A percentile compares a stretch with the other conserved stretches of the same genome.
These are phyloP conservation scores for Melanostoma mellinum DNA, from an alignment of 2,888 invertebrate genomes.

Conservation along the genomic window DNA sequence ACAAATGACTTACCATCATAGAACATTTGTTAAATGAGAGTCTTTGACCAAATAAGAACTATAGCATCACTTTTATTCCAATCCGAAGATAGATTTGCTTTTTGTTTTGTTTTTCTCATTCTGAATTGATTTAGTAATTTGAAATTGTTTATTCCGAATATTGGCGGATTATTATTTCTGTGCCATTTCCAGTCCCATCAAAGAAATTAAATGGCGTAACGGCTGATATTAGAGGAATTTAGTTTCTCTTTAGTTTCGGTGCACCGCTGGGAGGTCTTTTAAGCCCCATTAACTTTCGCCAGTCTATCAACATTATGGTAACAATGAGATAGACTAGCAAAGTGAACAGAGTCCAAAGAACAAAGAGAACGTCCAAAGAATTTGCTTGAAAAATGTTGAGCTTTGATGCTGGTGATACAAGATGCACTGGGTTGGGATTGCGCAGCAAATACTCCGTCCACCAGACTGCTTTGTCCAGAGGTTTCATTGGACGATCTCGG, in stretches of 20 bases:
- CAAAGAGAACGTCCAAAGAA: constrained; percentile 79
- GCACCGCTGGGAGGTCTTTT: background rate
- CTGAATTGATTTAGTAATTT: background rate
- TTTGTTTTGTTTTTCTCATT: constrained; percentile 18
- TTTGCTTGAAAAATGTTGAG: constrained; percentile 82
- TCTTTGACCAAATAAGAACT: constrained; percentile 8
- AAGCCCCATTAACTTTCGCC: constrained; percentile 16
- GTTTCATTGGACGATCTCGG: constrained; percentile 83
- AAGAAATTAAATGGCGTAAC: constrained; percentile 39
- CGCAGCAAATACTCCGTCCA: constrained; percentile 85
- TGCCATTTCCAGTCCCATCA: constrained; percentile 12
- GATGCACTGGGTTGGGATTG: constrained; percentile 83
- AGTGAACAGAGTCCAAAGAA: constrained; percentile 16
- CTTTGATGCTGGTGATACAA: constrained; percentile 81
- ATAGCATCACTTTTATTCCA: constrained; percentile 19
- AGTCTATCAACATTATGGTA: constrained; percentile 9
- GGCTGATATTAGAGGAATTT: constrained; percentile 23
- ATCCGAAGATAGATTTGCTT: constrained; percentile 17
- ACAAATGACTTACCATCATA: constrained; percentile 7
- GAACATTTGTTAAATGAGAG: constrained; percentile 5
- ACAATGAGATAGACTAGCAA: constrained; percentile 12
- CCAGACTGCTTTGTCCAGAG: constrained; percentile 84
- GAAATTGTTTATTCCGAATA: constrained; percentile 39
- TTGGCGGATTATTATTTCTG: constrained; percentile 32
- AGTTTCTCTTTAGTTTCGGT: constrained; percentile 37